Conservation (phyloP, 2,113 vertebrate genomes). For the Rissa tridactyla region DNA sequence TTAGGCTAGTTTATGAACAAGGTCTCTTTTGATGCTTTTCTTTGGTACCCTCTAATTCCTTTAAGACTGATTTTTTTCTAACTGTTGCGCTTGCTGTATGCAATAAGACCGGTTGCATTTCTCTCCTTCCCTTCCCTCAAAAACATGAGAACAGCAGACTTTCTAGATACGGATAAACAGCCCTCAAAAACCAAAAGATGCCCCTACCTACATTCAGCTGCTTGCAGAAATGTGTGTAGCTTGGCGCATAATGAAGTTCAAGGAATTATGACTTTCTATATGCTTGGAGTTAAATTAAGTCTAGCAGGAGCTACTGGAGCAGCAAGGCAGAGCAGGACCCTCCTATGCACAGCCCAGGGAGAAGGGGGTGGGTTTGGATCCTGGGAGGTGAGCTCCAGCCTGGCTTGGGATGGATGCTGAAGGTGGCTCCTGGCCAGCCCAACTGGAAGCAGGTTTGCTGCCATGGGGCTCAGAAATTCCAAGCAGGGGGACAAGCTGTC, state of each 20-base stretch:
- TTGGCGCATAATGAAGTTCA: neutral
- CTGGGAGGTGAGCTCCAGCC: neutral
- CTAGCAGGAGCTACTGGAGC: neutral
- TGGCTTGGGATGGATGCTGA: neutral
- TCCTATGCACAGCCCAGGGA: neutral
- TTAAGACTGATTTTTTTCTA: neutral
- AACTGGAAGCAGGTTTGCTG: neutral
- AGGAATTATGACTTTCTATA: accelerated
- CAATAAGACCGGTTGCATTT: neutral
- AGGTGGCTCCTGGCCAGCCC: neutral
- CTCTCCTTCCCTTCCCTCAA: neutral
- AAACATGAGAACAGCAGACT: neutral
- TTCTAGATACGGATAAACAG: neutral
- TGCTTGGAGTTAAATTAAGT: neutral
- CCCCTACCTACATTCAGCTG: neutral
- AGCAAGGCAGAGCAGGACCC: neutral
- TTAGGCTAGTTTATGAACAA: neutral
- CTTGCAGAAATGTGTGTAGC: neutral
- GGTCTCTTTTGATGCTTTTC: neutral
- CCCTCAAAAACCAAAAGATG: neutral
- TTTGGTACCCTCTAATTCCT: neutral
- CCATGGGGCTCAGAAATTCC: neutral
- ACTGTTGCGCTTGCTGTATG: neutral
- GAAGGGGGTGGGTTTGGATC: neutral
- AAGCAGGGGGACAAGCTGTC: neutral